phyloP scores from a whole-genome alignment of 2,888 invertebrate genomes.

The Ptychoptera albimana region DNA sequence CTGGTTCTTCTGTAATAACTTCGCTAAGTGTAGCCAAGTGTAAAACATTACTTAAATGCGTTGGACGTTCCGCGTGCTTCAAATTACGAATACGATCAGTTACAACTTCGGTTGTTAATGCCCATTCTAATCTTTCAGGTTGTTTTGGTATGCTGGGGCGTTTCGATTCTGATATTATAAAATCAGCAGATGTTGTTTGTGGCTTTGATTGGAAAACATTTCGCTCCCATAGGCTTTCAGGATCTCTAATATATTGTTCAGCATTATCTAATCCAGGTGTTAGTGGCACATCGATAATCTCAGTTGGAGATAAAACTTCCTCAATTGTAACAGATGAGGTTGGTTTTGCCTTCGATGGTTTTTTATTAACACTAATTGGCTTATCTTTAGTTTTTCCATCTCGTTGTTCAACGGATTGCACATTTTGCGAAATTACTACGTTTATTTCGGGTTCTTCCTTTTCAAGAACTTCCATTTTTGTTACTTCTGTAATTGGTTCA shows the following conservation, averaged over 20 bases:
- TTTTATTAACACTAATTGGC: conserved; percentile 10
- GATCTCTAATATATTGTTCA: conserved; percentile 11
- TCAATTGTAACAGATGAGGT: conserved; percentile 36
- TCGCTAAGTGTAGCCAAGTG: conserved; percentile 43
- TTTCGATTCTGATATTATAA: conserved; percentile 6
- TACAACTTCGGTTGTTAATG: conserved; percentile 36
- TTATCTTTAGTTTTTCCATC: conserved; percentile 18
- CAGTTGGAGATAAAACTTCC: conserved; percentile 33
- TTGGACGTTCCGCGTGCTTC: conserved; percentile 35
- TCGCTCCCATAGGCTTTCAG: conserved; percentile 18
- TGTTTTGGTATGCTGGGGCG: conserved; percentile 6
- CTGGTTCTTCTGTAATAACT: conserved; percentile 35
- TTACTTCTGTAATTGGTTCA: not conserved
- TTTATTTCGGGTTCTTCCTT: not conserved
- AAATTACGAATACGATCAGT: conserved; percentile 38
- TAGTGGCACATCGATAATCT: conserved; percentile 31
- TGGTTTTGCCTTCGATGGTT: conserved; percentile 17
- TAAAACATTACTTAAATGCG: conserved; percentile 42
- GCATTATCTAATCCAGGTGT: conserved; percentile 31
- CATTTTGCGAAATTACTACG: too few relatives aligned
- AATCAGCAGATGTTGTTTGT: conserved; percentile 6
- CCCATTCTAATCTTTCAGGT: conserved; percentile 30
- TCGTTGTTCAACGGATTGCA: not conserved
- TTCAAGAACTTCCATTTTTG: not conserved
- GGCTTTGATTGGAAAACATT: too few relatives aligned